These are phyloP conservation scores for Setophaga petechia DNA, from an alignment of 2,113 vertebrate species.

Conservation along the genomic window DNA sequence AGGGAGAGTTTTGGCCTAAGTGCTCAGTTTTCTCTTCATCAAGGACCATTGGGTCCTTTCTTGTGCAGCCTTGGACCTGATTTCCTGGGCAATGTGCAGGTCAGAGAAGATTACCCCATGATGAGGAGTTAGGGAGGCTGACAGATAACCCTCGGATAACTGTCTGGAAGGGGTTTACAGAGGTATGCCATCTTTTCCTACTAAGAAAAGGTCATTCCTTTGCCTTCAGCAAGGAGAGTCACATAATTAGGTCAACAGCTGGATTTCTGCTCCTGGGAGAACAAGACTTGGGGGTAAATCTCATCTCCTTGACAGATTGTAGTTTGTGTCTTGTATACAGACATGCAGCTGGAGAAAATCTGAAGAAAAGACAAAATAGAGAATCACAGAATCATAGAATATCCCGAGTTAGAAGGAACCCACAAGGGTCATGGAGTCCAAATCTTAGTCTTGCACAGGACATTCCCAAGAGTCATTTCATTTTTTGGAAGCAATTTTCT, in stretches of 20 bases:
- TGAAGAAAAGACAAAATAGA: not conserved
- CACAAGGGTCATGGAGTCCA: rapidly evolving
- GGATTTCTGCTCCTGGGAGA: slow-evolving; percentile 14
- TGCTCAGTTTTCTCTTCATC: not conserved
- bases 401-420: not conserved
- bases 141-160: slow-evolving; percentile 5
- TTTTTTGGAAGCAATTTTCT: not conserved
- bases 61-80: not conserved
- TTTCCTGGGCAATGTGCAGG: not conserved
- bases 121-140: not conserved
- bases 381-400: not conserved
- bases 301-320: not conserved
- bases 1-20: not conserved
- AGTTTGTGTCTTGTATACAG: not conserved
- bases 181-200: not conserved
- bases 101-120: not conserved
- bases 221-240: not conserved
- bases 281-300: not conserved
- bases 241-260: slow-evolving; percentile 35
- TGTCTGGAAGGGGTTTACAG: not conserved
- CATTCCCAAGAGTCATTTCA: not conserved
- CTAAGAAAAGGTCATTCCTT: slow-evolving; percentile 34
- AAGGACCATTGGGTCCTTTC: not conserved
- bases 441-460: no score
- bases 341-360: not conserved